Base-by-base conservation (phyloP, 53 echinoderm and acorn worm genomes). In the Holothuria scabra region DNA sequence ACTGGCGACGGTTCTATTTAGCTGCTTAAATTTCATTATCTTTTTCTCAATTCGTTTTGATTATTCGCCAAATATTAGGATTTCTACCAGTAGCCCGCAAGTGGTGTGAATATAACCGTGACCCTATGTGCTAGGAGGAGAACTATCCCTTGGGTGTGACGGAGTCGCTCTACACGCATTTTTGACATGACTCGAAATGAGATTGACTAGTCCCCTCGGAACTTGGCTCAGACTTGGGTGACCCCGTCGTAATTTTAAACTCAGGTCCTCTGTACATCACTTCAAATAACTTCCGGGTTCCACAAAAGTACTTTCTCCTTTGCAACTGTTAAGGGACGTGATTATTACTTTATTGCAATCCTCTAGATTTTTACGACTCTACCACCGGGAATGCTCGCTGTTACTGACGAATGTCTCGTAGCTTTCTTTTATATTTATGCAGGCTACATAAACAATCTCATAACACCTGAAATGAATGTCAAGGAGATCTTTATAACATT, bases 131-230 rank as follows among this genome's bases (percentile, higher is more conserved):
- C 69, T 19, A 69, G 19, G 37, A 28, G 31, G 35, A 46, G 69
- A 22, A 35, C 22, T 20, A 26, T 44, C 72, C 72, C 46, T 26
- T 72, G 72, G 46, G 72, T n/a, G 26, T 23, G n/a, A 21, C 6
- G 72, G n/a, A 44, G 46, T 46, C 24, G 25, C 22, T 48, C 48
- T 48, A 46, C 72, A 72, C 34, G 41, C 8, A 72, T 72, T 37
- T 72, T 18, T 72, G 72, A 72, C 72, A 72, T 44, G 72, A 28
- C 21, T 72, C 72, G 46, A 20, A 31, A 72, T 46, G 72, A 20
- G 72, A 72, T 72, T 72, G 48, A 72, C 25, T 72, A 72, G 72
- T 72, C 72, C 72, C 72, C 4, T 72, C 41, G 72, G 72, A 72
- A 38, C 24, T 23, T 11, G 48, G 72, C 72, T 72, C 24, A 25